phyloP scores from a whole-genome alignment of 1,140 invertebrate species.

The Scylla paramamosain region DNA sequence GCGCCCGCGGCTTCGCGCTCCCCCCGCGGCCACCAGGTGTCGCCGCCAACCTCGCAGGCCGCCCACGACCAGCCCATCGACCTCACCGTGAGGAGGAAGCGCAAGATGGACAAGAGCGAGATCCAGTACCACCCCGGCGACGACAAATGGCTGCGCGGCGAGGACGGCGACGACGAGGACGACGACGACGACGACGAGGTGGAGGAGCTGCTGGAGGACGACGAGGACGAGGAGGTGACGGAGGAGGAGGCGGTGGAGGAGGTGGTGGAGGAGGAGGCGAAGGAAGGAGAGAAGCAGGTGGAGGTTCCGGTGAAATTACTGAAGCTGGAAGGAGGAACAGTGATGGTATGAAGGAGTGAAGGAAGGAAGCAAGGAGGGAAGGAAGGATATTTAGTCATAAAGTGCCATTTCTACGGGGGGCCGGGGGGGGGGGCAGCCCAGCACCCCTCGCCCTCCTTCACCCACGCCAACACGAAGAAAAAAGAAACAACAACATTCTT shows the following conservation, averaged over 20 bases:
- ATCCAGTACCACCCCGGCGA: slow-evolving; percentile 74
- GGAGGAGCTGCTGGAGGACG: slow-evolving; percentile 42
- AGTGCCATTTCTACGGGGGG: neutral
- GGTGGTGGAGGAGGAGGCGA: slow-evolving; percentile 16
- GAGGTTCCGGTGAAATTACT: slow-evolving; percentile 49
- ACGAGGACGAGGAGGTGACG: slow-evolving; percentile 37
- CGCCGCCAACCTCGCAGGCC: slow-evolving; percentile 15
- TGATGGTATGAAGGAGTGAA: neutral
- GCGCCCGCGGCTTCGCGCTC: slow-evolving; percentile 31
- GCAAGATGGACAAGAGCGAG: slow-evolving; percentile 77
- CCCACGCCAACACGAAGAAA: neutral
- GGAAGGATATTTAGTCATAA: neutral
- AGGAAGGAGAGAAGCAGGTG: slow-evolving; percentile 28
- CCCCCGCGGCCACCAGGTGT: neutral
- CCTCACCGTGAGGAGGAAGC: slow-evolving; percentile 76
- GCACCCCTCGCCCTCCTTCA: neutral
- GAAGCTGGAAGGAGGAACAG: slow-evolving; percentile 44
- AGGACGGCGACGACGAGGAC: slow-evolving; percentile 64
- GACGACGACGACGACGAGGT: slow-evolving; percentile 65
- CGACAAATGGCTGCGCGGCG: slow-evolving; percentile 63
- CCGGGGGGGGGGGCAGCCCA: neutral
- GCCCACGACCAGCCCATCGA: slow-evolving; percentile 76
- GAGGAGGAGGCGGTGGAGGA: slow-evolving; percentile 37
- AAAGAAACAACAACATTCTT: neutral
- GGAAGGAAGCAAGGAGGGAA: neutral